Evolutionary conservation across 2,888 invertebrate genomes (phyloP).

Genomic region (Exephanes ischioxanthus): DNA sequence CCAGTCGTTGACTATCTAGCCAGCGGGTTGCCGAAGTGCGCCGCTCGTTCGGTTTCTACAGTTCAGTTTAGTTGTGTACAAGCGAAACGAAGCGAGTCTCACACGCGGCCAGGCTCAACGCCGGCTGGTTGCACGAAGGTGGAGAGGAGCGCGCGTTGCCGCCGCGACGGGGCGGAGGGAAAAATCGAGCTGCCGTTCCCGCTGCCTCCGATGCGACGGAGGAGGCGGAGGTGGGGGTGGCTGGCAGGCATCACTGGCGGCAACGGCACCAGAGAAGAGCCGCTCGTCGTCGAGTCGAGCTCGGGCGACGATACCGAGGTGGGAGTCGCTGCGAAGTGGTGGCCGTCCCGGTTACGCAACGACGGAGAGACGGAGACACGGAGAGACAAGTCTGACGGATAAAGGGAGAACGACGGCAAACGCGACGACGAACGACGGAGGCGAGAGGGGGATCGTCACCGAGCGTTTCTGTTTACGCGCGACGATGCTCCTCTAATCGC

Average conservation of each 20-base stretch:
- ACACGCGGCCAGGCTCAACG: constrained; percentile 50
- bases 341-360: constrained; percentile 48
- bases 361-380: constrained; percentile 5
- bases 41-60: constrained; percentile 63
- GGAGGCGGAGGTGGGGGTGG: constrained; percentile 25
- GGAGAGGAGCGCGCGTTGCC: constrained; percentile 37
- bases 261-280: constrained; percentile 30
- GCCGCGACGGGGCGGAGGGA: constrained; percentile 24
- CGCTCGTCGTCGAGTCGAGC: constrained; percentile 26
- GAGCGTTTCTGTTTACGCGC: constrained; percentile 15
- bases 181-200: constrained; percentile 21
- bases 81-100: constrained; percentile 31
- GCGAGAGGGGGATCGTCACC: constrained; percentile 9
- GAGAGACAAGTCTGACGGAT: constrained; percentile 1
- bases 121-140: constrained; percentile 50
- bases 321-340: constrained; percentile 46
- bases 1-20: constrained; percentile 72
- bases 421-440: constrained; percentile 5
- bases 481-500: constrained; percentile 38
- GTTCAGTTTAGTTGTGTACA: constrained; percentile 56
- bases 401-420: constrained; percentile 31
- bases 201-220: constrained; percentile 14
- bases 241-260: neutral
- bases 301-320: constrained; percentile 25
- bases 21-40: constrained; percentile 67